Conservation (phyloP, 2,113 vertebrate genomes). For the Cochlearius cochlearius region DNA sequence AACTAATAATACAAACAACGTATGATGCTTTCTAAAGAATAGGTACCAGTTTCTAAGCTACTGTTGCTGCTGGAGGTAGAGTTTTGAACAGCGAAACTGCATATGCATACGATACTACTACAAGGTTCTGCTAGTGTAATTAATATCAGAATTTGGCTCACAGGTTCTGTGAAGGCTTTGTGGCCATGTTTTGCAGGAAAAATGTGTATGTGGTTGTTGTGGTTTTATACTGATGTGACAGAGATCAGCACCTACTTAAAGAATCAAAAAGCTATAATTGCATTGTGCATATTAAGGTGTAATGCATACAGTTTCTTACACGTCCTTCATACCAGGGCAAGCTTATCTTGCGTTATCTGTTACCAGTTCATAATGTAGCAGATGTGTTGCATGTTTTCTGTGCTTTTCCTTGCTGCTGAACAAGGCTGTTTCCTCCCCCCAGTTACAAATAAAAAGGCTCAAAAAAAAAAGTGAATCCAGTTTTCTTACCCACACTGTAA, state of each 20-base stretch:
- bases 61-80: not conserved
- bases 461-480: not conserved
- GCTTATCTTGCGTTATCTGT: not conserved
- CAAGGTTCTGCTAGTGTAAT: not conserved
- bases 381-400: not conserved
- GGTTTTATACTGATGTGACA: not conserved
- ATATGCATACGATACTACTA: not conserved
- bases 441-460: not conserved
- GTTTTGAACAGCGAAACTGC: not conserved
- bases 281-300: not conserved
- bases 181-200: not conserved
- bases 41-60: not conserved
- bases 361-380: not conserved
- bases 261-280: not conserved
- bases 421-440: not conserved
- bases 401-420: not conserved
- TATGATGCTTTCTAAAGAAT: not conserved
- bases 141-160: not conserved
- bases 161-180: not conserved
- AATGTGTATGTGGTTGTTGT: not conserved
- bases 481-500: not conserved
- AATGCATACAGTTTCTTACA: not conserved
- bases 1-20: accelerated
- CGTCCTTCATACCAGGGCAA: not conserved
- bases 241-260: conserved; percentile 6